phyloP scores from a whole-genome alignment of 2,888 invertebrate species.

The Nomada flava region DNA sequence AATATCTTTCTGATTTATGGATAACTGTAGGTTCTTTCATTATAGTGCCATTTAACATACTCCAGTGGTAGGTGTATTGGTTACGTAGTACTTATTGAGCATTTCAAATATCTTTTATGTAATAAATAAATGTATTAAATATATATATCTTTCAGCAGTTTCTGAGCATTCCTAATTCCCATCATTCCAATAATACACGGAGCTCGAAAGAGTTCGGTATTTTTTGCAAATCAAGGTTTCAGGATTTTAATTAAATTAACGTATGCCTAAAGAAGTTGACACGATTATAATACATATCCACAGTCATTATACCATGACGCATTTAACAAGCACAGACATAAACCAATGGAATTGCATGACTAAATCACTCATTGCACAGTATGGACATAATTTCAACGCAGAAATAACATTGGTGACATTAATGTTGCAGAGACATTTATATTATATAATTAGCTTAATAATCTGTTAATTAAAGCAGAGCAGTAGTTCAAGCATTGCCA shows the following conservation, averaged over 20 bases:
- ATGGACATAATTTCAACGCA: background rate
- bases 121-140: conserved; percentile 39
- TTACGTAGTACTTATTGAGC: conserved; percentile 23
- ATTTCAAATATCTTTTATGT: conserved; percentile 32
- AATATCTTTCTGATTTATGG: background rate
- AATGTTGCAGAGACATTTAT: background rate
- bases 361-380: background rate
- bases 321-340: conserved; percentile 1
- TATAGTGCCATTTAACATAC: conserved; percentile 34
- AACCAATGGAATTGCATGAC: conserved; percentile 25
- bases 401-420: background rate
- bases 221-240: too few relatives aligned
- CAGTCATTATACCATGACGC: background rate
- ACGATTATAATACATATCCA: background rate
- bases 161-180: background rate
- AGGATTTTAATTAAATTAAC: background rate
- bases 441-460: conserved; percentile 25
- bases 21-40: conserved; percentile 41
- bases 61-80: background rate
- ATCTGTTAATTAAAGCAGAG: conserved; percentile 27
- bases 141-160: conserved; percentile 38
- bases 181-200: background rate
- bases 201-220: too few relatives aligned
- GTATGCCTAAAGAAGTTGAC: background rate
- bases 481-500: conserved; percentile 3